Evolutionary conservation across 2,888 invertebrate genomes (phyloP).

Genomic region (Brachycybe producta): DNA sequence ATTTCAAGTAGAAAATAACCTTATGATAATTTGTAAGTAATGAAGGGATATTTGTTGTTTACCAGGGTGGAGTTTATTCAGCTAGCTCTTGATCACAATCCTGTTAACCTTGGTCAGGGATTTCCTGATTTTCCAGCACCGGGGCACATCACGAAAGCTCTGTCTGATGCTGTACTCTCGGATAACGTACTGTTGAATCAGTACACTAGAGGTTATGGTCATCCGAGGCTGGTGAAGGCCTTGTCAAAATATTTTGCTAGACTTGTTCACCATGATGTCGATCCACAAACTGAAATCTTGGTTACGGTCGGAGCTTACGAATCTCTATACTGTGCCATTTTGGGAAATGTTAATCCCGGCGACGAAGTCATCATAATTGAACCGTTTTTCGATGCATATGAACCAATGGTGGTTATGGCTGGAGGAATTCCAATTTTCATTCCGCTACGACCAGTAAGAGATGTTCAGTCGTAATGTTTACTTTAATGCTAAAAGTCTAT

Average conservation of each 20-base stretch:
- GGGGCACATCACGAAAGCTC: constrained; percentile 59
- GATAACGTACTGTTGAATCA: constrained; percentile 70
- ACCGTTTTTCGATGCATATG: constrained; percentile 97
- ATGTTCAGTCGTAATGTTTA: neutral
- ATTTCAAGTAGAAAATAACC: neutral
- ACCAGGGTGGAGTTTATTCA: constrained; percentile 88
- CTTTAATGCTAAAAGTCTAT: constrained; percentile 6
- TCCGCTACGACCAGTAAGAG: constrained; percentile 63
- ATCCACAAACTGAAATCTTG: constrained; percentile 72
- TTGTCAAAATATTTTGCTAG: constrained; percentile 73
- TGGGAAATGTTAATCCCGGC: constrained; percentile 70
- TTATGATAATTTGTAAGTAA: too few species aligned
- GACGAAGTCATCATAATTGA: constrained; percentile 81
- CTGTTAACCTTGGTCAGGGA: constrained; percentile 87
- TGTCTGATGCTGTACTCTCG: constrained; percentile 48
- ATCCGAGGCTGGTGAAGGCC: constrained; percentile 72
- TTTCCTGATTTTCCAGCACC: constrained; percentile 88
- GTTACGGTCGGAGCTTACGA: constrained; percentile 91
- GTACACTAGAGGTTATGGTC: constrained; percentile 89
- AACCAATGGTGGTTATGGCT: constrained; percentile 79
- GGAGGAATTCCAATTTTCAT: constrained; percentile 79
- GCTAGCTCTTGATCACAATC: constrained; percentile 66
- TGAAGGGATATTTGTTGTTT: too few species aligned
- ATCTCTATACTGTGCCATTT: constrained; percentile 71
- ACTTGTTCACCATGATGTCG: constrained; percentile 57